Evolutionary conservation across 2,113 vertebrate species (phyloP).

Genomic region (Syngnathus typhle): DNA sequence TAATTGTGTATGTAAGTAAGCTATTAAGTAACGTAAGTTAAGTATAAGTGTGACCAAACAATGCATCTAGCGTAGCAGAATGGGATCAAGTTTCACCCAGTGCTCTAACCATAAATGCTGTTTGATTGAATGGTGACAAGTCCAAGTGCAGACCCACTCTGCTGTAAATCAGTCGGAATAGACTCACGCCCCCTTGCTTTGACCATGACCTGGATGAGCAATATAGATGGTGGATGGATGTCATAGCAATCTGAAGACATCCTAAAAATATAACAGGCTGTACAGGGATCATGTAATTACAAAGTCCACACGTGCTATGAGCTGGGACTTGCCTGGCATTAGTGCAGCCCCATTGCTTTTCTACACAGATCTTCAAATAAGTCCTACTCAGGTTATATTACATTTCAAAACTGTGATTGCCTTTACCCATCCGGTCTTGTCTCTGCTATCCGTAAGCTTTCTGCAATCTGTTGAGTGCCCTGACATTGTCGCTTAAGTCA

Average conservation of each 20-base stretch:
- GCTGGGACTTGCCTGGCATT: neutral
- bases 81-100: neutral
- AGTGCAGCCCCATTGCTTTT: no score
- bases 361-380: no score
- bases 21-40: no score
- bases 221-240: neutral
- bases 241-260: neutral
- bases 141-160: neutral
- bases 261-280: neutral
- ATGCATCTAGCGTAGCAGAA: neutral
- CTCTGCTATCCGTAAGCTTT: constrained; percentile 39
- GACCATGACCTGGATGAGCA: neutral
- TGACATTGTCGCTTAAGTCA: constrained; percentile 40
- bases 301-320: neutral
- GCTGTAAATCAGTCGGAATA: neutral
- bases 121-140: neutral
- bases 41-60: neutral
- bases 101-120: neutral
- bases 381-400: neutral
- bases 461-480: constrained; percentile 36
- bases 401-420: neutral
- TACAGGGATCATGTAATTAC: neutral
- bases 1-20: no score
- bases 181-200: neutral
- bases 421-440: neutral